A percentile compares a stretch with the other conserved stretches of the same genome.
These are phyloP conservation scores for Acanthaster planci DNA, from an alignment of 35 echinoderm and acorn worm species.

Conservation along the genomic window DNA sequence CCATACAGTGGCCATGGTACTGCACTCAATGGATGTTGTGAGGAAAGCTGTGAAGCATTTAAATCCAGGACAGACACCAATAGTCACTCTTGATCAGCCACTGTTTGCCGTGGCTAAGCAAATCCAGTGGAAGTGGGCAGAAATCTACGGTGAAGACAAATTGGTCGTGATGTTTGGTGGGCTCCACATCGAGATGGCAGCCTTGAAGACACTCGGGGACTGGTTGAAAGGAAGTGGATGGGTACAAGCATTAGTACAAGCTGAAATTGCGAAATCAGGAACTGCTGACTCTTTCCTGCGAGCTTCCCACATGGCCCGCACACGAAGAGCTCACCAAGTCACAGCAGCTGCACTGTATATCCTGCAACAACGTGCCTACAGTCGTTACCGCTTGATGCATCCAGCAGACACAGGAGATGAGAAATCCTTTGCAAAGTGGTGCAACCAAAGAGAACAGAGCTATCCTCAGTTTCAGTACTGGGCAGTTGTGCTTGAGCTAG, in stretches of 20 bases:
- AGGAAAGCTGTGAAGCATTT: not conserved
- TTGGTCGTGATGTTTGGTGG: not conserved
- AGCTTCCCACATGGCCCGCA: conserved; percentile 34
- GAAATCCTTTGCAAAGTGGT: not conserved
- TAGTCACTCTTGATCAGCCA: conserved; percentile 61
- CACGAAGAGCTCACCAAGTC: conserved; percentile 45
- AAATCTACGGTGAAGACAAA: not conserved
- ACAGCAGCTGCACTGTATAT: conserved; percentile 30
- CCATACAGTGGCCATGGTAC: conserved; percentile 52
- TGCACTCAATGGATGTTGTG: conserved; percentile 39
- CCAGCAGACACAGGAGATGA: not conserved
- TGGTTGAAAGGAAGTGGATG: conserved; percentile 56
- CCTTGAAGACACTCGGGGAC: conserved; percentile 31
- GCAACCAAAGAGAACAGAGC: not conserved
- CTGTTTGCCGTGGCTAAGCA: conserved; percentile 41
- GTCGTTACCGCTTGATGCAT: not conserved
- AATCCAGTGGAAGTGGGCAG: conserved; percentile 5
- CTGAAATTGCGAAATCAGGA: conserved; percentile 48
- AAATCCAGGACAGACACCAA: conserved; percentile 38
- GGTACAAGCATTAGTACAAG: conserved; percentile 38
- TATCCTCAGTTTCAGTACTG: conserved; percentile 74
- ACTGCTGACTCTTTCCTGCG: conserved; percentile 59
- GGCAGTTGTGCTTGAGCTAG: conserved; percentile 6
- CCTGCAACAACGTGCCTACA: conserved; percentile 44
- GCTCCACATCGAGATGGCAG: conserved; percentile 19